These are phyloP conservation scores for Ptychochromis oligacanthus DNA, from an alignment of 2,113 vertebrate genomes.

Conservation along the genomic window DNA sequence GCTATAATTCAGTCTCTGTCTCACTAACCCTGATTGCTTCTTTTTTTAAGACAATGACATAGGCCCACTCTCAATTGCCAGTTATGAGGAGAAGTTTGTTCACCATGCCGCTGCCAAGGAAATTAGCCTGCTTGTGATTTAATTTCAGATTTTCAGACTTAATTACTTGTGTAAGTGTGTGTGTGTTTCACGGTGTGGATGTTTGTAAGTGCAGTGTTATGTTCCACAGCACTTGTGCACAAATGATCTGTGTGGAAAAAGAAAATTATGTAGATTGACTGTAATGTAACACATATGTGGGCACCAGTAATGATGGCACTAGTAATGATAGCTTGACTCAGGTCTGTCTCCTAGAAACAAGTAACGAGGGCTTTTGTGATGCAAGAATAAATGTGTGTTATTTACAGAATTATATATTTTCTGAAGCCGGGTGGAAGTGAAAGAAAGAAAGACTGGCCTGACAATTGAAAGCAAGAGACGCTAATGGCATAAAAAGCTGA, in stretches of 20 bases:
- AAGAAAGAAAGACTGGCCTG: background rate
- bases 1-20: slow-evolving; percentile 61
- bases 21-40: slow-evolving; percentile 52
- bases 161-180: slow-evolving; percentile 45
- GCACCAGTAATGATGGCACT: slow-evolving; percentile 10
- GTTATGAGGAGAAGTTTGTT: slow-evolving; percentile 39
- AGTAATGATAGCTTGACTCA: slow-evolving; percentile 15
- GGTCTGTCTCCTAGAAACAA: slow-evolving; percentile 49
- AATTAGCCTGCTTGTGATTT: slow-evolving; percentile 68
- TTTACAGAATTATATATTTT: background rate
- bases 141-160: slow-evolving; percentile 64
- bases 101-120: slow-evolving; percentile 34
- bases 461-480: background rate
- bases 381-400: slow-evolving; percentile 3
- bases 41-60: slow-evolving; percentile 60
- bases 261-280: slow-evolving; percentile 1
- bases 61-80: slow-evolving; percentile 34
- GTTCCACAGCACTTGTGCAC: background rate
- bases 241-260: background rate
- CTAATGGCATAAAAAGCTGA: background rate
- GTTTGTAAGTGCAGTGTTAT: background rate
- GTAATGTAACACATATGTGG: slow-evolving; percentile 9
- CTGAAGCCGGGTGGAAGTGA: background rate
- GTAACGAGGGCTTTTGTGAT: slow-evolving; percentile 8
- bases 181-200: background rate